These are phyloP conservation scores for Platyura marginata DNA, from an alignment of 1,140 invertebrate species.

Conservation along the genomic window DNA sequence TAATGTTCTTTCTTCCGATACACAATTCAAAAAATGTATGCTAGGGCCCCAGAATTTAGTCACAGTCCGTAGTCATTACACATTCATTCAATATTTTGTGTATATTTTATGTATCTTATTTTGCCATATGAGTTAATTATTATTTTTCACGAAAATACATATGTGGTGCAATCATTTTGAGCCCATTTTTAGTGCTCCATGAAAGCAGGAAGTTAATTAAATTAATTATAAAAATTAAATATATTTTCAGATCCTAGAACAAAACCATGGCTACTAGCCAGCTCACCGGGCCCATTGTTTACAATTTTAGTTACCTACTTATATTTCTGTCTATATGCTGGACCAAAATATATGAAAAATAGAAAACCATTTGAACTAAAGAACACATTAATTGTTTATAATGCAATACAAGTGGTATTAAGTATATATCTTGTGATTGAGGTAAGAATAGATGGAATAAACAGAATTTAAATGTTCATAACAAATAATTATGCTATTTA, in stretches of 20 bases:
- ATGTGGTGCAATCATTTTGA: neutral
- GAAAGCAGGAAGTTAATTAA: no score
- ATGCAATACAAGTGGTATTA: slow-evolving; percentile 53
- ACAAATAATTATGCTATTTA: slow-evolving; percentile 6
- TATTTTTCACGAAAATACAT: neutral
- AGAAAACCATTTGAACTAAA: slow-evolving; percentile 66
- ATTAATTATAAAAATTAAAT: neutral
- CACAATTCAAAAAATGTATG: no score
- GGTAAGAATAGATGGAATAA: no score
- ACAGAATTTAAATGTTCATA: no score
- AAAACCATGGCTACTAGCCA: slow-evolving; percentile 66
- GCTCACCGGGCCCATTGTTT: slow-evolving; percentile 57
- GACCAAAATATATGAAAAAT: slow-evolving; percentile 69
- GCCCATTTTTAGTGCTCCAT: neutral
- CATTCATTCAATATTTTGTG: neutral
- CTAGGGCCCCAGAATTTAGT: no score
- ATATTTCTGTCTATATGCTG: slow-evolving; percentile 44
- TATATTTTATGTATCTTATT: neutral
- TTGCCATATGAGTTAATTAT: neutral
- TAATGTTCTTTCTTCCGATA: no score
- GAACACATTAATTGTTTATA: slow-evolving; percentile 59
- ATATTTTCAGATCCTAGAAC: slow-evolving; percentile 61
- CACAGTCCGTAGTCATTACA: neutral
- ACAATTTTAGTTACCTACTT: slow-evolving; percentile 53
- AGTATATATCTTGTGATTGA: slow-evolving; percentile 55